A percentile compares a stretch with the other conserved stretches of the same genome.
Conservation (phyloP, 2,113 vertebrate species). For the Peromyscus californicus region DNA sequence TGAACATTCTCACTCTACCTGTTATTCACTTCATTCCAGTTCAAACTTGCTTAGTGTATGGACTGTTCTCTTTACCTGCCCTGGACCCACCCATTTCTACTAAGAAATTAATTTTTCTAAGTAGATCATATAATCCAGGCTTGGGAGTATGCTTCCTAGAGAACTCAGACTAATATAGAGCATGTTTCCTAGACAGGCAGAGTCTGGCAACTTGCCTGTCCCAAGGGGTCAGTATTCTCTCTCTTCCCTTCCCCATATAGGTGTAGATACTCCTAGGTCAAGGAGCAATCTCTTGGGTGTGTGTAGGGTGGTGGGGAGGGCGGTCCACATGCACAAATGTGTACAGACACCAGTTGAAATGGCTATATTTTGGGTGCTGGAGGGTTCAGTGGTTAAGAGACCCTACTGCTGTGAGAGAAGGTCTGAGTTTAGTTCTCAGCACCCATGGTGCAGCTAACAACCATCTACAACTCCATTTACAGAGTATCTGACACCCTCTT, state of each 20-base stretch:
- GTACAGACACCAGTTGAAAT: not conserved
- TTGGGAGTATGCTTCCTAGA: not conserved
- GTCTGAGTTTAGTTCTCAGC: not conserved
- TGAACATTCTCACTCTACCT: not conserved
- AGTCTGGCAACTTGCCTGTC: not conserved
- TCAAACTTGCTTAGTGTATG: fast-evolving
- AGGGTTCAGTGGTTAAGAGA: not conserved
- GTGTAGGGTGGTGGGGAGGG: not conserved
- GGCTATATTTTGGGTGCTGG: not conserved
- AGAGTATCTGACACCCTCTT: not conserved
- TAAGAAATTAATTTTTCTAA: not conserved
- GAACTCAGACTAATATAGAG: not conserved
- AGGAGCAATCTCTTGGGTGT: not conserved
- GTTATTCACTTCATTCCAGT: not conserved
- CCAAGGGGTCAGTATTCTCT: not conserved
- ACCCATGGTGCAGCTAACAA: not conserved
- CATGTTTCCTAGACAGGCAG: not conserved
- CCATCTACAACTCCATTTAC: not conserved
- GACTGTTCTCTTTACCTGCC: not conserved
- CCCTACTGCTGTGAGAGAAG: not conserved
- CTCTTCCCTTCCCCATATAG: not conserved
- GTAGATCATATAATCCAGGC: not conserved
- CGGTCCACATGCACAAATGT: not conserved
- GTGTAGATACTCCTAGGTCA: not conserved
- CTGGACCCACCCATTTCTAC: not conserved